These are phyloP conservation scores for Hydrophis major DNA, from an alignment of 2,797 vertebrate species.

Conservation along the genomic window DNA sequence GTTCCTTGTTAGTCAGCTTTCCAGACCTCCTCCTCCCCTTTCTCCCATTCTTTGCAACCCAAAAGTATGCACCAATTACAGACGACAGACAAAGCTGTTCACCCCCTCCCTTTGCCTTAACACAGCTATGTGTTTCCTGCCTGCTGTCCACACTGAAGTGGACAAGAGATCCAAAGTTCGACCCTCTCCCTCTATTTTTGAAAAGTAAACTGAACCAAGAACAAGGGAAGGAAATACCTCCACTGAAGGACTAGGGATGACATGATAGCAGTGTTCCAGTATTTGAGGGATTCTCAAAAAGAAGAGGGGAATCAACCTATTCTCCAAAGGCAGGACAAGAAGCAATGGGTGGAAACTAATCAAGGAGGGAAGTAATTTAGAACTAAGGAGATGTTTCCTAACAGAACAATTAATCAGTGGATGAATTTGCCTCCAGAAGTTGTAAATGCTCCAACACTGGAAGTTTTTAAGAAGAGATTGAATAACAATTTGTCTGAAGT, in stretches of 20 bases:
- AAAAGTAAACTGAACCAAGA: conserved; percentile 72
- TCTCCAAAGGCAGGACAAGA: no score
- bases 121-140: conserved; percentile 74
- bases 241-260: conserved; percentile 41
- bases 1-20: conserved; percentile 75
- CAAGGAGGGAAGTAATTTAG: no score
- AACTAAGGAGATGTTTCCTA: no score
- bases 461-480: no score
- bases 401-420: no score
- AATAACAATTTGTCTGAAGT: no score
- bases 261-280: no score
- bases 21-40: conserved; percentile 63
- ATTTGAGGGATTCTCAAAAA: no score
- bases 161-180: conserved; percentile 64
- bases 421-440: no score
- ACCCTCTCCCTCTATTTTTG: neutral
- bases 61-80: conserved; percentile 77
- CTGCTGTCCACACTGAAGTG: conserved; percentile 71
- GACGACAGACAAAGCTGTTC: conserved; percentile 72
- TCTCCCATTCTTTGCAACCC: conserved; percentile 68
- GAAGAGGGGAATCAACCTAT: no score
- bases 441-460: no score
- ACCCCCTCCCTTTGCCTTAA: conserved; percentile 68
- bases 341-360: no score
- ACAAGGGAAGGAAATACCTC: conserved; percentile 30